Base-by-base conservation (phyloP, 2,113 vertebrate genomes). In the Myodes glareolus region DNA sequence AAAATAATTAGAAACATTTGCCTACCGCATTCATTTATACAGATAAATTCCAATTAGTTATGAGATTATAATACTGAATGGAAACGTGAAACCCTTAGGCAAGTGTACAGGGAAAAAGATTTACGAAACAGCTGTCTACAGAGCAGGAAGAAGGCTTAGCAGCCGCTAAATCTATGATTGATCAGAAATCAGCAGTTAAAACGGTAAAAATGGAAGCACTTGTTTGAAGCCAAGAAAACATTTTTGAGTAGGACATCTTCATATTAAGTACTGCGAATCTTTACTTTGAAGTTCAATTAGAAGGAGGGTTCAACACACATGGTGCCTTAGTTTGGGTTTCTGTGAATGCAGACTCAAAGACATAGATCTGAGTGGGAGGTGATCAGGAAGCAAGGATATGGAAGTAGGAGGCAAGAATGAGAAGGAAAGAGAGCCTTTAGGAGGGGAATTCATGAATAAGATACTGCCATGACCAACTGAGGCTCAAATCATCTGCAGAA, bases 361-460 rank as follows among this genome's bases (percentile, higher is more conserved):
- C 23, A 82, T 67, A 42, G 47, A 87, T 52, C 72, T 77, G 78
- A 82, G 50, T 67, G 78, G 42, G 23, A 94, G 52, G 27, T 5
- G 5, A 67, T n/a, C 61, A 82, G 63, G 33, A 97, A 90, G 39
- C 27, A 68, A 19, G 93, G 67, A n/a, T 90, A 33, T 25, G 88
- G 61, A 87, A 92, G 33, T 81, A 76, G 58, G 27, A 86, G 88
- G 76, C 68, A 88, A 16, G 89, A 91, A 21, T 86, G 67, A 25
- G 36, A 96, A 91, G 31, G 80, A 92, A 94, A 96, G 78, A 88
- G 94, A 92, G 39, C 33, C 78, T 80, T 7, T 12, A 42, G 25
- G 72, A 92, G 8, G 31, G 23, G 3, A 33, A 73, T 68, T 81
- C 68, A 39, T 76, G 77, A 94, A 19, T 21, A 80, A 72, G 10